Conservation (phyloP, 2,113 vertebrate genomes). For the Tragelaphus buxtoni region DNA sequence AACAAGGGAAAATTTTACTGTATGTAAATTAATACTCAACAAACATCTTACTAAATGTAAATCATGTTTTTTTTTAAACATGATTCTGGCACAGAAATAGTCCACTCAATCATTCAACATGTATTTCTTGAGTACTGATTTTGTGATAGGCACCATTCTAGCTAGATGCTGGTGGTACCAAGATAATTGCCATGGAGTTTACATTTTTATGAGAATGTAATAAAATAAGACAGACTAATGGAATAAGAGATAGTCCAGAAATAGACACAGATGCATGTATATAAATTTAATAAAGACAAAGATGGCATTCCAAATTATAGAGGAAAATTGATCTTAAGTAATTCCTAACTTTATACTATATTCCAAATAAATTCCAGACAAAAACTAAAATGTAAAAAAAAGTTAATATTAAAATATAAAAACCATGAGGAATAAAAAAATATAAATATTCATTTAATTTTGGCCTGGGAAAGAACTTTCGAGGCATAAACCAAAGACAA, state of each 20-base stretch:
- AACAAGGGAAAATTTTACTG: not conserved
- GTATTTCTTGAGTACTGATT: not conserved
- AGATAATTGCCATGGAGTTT: not conserved
- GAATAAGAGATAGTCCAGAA: not conserved
- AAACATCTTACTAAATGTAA: not conserved
- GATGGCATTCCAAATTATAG: not conserved
- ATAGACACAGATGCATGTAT: not conserved
- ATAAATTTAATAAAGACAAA: not conserved
- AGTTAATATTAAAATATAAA: not conserved
- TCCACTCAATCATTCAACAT: not conserved
- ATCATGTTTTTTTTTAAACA: not conserved
- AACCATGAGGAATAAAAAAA: not conserved
- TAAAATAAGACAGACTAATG: not conserved
- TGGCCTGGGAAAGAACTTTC: constrained; percentile 37
- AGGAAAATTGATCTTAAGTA: not conserved
- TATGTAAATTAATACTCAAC: not conserved
- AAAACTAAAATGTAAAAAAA: not conserved
- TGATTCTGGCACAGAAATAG: not conserved
- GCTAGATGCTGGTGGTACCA: rapidly evolving
- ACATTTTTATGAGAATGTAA: not conserved
- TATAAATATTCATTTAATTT: not conserved
- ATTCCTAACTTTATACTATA: not conserved
- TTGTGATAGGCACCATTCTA: not conserved
- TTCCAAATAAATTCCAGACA: not conserved
- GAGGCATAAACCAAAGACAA: constrained; percentile 17